These are phyloP conservation scores for Hormaphis cornu DNA, from an alignment of 1,140 invertebrate genomes.

Conservation along the genomic window DNA sequence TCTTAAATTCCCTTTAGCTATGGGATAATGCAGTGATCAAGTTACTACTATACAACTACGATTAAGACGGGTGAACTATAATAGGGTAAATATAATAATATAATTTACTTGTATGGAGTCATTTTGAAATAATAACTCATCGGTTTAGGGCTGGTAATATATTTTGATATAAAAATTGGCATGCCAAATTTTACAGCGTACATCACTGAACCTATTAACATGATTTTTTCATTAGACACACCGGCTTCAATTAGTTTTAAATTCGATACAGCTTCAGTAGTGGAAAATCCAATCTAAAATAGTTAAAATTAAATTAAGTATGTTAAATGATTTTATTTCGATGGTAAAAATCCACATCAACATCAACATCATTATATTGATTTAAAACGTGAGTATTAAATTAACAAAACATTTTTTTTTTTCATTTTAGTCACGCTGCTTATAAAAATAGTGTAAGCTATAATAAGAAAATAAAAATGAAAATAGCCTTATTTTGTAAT, in stretches of 20 bases:
- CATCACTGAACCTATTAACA: constrained; percentile 82
- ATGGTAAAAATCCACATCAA: too few species aligned
- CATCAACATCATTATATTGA: too few species aligned
- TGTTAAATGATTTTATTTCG: too few species aligned
- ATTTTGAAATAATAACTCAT: constrained; percentile 81
- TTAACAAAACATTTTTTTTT: too few species aligned
- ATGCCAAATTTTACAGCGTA: constrained; percentile 90
- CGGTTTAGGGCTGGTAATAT: constrained; percentile 78
- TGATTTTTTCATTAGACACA: constrained; percentile 89
- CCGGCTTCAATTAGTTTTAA: constrained; percentile 92
- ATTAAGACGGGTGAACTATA: neutral
- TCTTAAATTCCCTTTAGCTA: too few species aligned
- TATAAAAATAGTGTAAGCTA: too few species aligned
- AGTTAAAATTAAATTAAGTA: neutral
- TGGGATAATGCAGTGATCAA: too few species aligned
- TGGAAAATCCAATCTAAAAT: neutral
- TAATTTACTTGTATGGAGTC: constrained; percentile 65
- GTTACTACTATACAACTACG: too few species aligned
- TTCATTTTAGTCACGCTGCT: too few species aligned
- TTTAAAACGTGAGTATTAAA: too few species aligned
- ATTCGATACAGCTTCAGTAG: constrained; percentile 59
- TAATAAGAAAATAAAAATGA: too few species aligned
- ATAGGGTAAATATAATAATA: neutral
- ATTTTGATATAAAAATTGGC: constrained; percentile 77
- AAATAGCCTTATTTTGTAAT: too few species aligned